These are phyloP conservation scores for Syrphus vitripennis DNA, from an alignment of 2,888 invertebrate genomes.

Conservation along the genomic window DNA sequence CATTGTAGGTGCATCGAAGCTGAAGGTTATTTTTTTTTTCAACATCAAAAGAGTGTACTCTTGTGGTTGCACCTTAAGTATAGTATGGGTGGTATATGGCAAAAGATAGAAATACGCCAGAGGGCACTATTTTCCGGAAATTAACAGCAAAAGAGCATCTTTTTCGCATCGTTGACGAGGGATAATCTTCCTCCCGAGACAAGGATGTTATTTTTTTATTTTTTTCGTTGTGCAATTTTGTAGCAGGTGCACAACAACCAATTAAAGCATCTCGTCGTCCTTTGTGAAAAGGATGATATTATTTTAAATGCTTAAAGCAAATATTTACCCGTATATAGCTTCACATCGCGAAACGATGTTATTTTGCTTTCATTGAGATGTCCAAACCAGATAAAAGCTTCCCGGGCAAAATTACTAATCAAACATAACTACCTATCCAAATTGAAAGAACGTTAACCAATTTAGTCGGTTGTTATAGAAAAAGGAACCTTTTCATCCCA, in stretches of 20 bases:
- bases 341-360: slow-evolving; percentile 10
- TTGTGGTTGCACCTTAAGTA: slow-evolving; percentile 41
- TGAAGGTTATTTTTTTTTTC: slow-evolving; percentile 39
- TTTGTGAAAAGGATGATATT: slow-evolving; percentile 35
- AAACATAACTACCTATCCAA: slow-evolving; percentile 23
- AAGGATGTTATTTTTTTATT: slow-evolving; percentile 6
- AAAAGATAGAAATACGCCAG: slow-evolving; percentile 7
- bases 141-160: slow-evolving; percentile 73
- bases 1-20: slow-evolving; percentile 59
- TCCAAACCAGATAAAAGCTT: slow-evolving; percentile 43
- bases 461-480: slow-evolving; percentile 30
- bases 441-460: slow-evolving; percentile 27
- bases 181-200: slow-evolving; percentile 46
- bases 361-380: slow-evolving; percentile 43
- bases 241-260: slow-evolving; percentile 65
- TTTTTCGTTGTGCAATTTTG: slow-evolving; percentile 14
- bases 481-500: not conserved
- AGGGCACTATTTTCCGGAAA: slow-evolving; percentile 74
- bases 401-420: slow-evolving; percentile 47
- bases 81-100: slow-evolving; percentile 10
- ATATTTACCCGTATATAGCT: not conserved
- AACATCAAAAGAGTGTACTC: slow-evolving; percentile 34
- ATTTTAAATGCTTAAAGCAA: slow-evolving; percentile 63
- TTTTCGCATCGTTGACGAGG: slow-evolving; percentile 63
- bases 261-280: slow-evolving; percentile 57